phyloP scores from a whole-genome alignment of 2,888 invertebrate species.

The Meteorus colon region DNA sequence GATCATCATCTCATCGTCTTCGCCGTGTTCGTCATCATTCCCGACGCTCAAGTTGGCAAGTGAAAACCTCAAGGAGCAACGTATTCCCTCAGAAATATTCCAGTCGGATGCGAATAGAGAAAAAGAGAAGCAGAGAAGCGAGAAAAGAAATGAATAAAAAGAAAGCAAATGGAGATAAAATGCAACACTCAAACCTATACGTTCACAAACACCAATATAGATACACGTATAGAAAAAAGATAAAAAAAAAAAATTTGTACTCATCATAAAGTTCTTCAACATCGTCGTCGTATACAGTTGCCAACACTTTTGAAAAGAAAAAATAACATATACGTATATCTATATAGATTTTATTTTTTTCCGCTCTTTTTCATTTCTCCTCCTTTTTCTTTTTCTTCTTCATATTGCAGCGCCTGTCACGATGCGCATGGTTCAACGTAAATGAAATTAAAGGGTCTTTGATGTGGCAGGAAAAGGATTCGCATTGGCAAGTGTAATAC shows the following conservation, averaged over 20 bases:
- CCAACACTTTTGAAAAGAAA: neutral
- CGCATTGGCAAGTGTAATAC: conserved; percentile 37
- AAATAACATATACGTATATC: neutral
- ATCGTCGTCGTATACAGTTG: neutral
- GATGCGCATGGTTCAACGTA: conserved; percentile 50
- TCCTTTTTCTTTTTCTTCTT: neutral
- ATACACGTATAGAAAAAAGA: neutral
- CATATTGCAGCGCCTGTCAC: conserved; percentile 19
- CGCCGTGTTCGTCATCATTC: neutral
- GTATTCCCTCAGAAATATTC: conserved; percentile 3
- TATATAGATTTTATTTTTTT: neutral
- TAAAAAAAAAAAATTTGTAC: neutral
- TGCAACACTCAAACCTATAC: neutral
- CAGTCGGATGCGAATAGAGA: neutral
- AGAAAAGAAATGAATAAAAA: neutral
- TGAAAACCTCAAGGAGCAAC: conserved; percentile 19
- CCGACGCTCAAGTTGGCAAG: conserved; percentile 1
- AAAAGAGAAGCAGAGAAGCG: neutral
- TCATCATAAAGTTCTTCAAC: conserved; percentile 14
- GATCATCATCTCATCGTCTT: conserved; percentile 4
- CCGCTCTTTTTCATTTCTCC: neutral
- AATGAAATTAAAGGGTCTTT: conserved; percentile 64
- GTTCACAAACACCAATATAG: neutral
- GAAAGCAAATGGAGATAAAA: neutral
- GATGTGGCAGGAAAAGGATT: conserved; percentile 56